A percentile compares a stretch with the other conserved stretches of the same genome.
Conservation (phyloP, 2,888 invertebrate species). For the Chydorus sphaericus region DNA sequence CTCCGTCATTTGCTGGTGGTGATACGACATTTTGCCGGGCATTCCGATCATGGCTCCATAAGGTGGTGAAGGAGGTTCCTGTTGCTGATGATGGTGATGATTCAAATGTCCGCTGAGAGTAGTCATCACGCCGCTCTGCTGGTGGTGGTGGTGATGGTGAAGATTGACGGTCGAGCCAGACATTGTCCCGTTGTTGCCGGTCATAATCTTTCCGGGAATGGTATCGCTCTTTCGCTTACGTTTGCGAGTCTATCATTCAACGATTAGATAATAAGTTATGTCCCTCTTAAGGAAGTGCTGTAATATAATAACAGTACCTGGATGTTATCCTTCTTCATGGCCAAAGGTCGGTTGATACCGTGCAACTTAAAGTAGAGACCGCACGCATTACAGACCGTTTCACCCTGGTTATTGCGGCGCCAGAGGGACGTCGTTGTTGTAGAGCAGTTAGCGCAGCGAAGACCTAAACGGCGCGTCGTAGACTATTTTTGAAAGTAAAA, state of each 20-base stretch:
- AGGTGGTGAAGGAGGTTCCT: neutral
- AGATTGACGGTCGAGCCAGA: neutral
- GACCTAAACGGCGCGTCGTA: slow-evolving; percentile 34
- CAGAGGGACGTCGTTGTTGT: slow-evolving; percentile 43
- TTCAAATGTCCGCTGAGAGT: neutral
- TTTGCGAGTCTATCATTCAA: slow-evolving; percentile 20
- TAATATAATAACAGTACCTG: slow-evolving; percentile 31
- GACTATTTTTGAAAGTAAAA: slow-evolving; percentile 22
- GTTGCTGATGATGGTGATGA: neutral
- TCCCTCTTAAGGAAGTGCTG: neutral
- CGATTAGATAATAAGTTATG: neutral
- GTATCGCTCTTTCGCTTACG: slow-evolving; percentile 23
- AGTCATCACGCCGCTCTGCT: neutral
- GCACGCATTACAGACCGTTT: slow-evolving; percentile 50
- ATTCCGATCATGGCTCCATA: neutral
- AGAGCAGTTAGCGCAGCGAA: slow-evolving; percentile 40
- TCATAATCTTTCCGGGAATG: slow-evolving; percentile 29
- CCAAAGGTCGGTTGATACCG: slow-evolving; percentile 42
- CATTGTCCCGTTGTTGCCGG: neutral
- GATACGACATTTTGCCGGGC: neutral
- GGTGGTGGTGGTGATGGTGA: neutral
- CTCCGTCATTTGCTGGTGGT: neutral
- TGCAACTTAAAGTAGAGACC: slow-evolving; percentile 77
- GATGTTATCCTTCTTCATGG: slow-evolving; percentile 38
- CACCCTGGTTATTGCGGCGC: slow-evolving; percentile 43